Evolutionary conservation across 2,797 vertebrate genomes (phyloP), one percentile per base, ranked within the genome.

Genomic region (Myotis planiceps): DNA sequence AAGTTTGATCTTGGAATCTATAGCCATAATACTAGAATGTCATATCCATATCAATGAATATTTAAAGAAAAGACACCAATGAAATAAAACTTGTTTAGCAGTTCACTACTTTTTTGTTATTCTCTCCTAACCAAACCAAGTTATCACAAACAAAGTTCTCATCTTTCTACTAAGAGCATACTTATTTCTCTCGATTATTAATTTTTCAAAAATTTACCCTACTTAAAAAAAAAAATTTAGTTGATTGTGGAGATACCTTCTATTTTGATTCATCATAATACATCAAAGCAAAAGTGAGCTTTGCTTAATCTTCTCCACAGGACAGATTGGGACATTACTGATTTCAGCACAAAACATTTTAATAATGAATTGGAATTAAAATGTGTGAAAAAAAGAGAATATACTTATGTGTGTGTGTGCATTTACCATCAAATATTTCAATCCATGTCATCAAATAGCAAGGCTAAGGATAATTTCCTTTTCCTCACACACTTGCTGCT

Each of bases 121-220:
- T 66, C 3, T 66, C 0, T 85, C 2, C 2, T 18, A 9, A 18
- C n/a, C 47, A 66, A 92, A 92, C 53, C 14, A 92, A 65, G 49
- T 68, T 84, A 80, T 55, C 27, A 45, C 14, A 83, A 92, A 75
- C 7, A 27, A 25, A 84, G n/a, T 72, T 92, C 2, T 83, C 25
- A 82, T 68, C 19, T 65, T 15, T 88, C 3, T 79, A 34, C 14
- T 58, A 45, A 81, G 37, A 85, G 14, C 13, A 42, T 66, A 75
- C 81, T 92, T 94, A 63, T 84, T 90, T 96, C 13, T 88, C 13
- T 74, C 87, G 29, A 29, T 32, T 69, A 79, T 34, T 93, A 18
- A 78, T 45, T 78, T 83, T 86, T 65, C 49, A 53, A 51, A 53
- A 23, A 14, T 76, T 49, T 60, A 92, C 6, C 19, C 16, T 74